A percentile compares a stretch with the other conserved stretches of the same genome.
Conservation (phyloP, 2,888 invertebrate genomes). For the Rhogogaster chlorosoma region DNA sequence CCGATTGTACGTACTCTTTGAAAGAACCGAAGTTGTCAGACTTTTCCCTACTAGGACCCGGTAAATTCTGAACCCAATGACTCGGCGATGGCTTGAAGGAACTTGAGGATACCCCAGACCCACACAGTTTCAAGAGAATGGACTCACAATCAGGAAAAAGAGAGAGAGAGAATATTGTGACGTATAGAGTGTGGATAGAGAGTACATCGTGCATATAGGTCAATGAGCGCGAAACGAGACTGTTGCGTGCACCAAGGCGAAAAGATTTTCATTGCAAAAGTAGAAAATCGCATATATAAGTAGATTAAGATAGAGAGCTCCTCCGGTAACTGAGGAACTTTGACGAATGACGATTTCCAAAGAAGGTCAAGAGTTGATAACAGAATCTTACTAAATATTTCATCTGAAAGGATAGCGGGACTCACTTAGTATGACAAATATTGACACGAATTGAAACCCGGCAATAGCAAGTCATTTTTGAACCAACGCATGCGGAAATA, state of each 20-base stretch:
- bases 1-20: neutral
- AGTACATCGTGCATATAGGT: slow-evolving; percentile 33
- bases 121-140: slow-evolving; percentile 16
- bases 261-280: neutral
- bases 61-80: slow-evolving; percentile 3
- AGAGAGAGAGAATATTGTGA: slow-evolving; percentile 37
- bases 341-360: neutral
- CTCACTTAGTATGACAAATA: neutral
- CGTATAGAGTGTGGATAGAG: slow-evolving; percentile 14
- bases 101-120: slow-evolving; percentile 24
- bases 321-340: neutral
- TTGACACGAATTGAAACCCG: neutral
- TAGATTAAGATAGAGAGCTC: neutral
- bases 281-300: neutral
- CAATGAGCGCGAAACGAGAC: slow-evolving; percentile 22
- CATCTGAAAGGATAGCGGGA: neutral
- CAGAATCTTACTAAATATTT: neutral
- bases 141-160: neutral
- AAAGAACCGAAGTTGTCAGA: neutral
- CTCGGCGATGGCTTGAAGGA: neutral
- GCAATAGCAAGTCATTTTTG: neutral
- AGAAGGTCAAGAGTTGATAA: neutral
- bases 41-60: slow-evolving; percentile 5
- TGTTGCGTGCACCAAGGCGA: neutral
- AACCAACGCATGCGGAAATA: neutral